Percentiles rank a stretch among this genome's conserved stretches.
Conservation (phyloP, 1,140 invertebrate species). For the Hermetia illucens region DNA sequence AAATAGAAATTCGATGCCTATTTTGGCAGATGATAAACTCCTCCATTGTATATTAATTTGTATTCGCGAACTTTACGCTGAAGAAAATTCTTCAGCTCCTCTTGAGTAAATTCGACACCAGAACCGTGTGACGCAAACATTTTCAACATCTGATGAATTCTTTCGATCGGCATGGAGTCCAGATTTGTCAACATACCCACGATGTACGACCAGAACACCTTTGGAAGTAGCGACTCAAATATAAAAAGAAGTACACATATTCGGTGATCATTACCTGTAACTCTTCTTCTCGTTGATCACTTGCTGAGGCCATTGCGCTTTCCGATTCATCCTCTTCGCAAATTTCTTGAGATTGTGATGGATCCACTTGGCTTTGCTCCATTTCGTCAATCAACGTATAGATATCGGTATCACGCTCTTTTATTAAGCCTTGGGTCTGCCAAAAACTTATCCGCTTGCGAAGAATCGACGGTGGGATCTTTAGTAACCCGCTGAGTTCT, state of each 20-base stretch:
- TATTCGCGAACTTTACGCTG: constrained; percentile 87
- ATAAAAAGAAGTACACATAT: not conserved
- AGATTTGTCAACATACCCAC: constrained; percentile 93
- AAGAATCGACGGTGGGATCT: constrained; percentile 67
- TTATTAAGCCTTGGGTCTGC: constrained; percentile 74
- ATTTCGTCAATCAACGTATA: constrained; percentile 67
- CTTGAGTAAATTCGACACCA: constrained; percentile 72
- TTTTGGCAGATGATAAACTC: constrained; percentile 78
- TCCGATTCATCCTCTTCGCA: constrained; percentile 84
- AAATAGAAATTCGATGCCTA: constrained; percentile 25
- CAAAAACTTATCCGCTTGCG: constrained; percentile 80
- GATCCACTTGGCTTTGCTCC: constrained; percentile 32
- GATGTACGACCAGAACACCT: constrained; percentile 91
- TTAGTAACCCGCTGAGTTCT: constrained; percentile 68
- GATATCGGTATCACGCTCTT: constrained; percentile 56
- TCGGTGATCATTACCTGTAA: constrained; percentile 40
- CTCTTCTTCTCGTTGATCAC: constrained; percentile 85
- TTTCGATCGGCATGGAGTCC: constrained; percentile 78
- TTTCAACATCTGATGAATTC: constrained; percentile 93
- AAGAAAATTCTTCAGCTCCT: constrained; percentile 77
- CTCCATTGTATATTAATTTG: constrained; percentile 68
- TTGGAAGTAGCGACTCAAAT: not conserved
- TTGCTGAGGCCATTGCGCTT: constrained; percentile 82
- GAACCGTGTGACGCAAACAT: constrained; percentile 88
- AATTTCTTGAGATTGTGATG: constrained; percentile 38